A percentile compares a stretch with the other conserved stretches of the same genome.
phyloP scores from a whole-genome alignment of 2,888 invertebrate species.

The Synanthedon tipuliformis region DNA sequence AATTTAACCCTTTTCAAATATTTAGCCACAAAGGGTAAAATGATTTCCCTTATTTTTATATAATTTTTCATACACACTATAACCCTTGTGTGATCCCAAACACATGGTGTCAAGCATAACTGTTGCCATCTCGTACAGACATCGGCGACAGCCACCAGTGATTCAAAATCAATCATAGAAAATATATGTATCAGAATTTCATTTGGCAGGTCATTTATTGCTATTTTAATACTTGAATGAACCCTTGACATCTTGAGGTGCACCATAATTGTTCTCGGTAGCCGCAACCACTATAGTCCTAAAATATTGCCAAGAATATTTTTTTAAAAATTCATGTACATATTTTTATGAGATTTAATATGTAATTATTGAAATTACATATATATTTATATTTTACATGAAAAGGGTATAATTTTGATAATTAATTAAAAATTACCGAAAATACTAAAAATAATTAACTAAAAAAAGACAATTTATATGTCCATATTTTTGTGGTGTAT shows the following conservation, averaged over 20 bases:
- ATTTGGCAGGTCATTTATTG: slow-evolving; percentile 65
- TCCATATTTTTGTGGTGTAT: too few relatives aligned
- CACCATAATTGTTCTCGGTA: slow-evolving; percentile 44
- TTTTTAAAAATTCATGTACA: neutral
- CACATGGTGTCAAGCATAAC: slow-evolving; percentile 58
- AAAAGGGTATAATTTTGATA: neutral
- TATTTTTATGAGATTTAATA: neutral
- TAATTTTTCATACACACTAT: slow-evolving; percentile 68
- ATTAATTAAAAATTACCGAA: slow-evolving; percentile 30
- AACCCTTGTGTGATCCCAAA: slow-evolving; percentile 65
- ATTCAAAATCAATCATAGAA: slow-evolving; percentile 66
- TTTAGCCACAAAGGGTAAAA: slow-evolving; percentile 64
- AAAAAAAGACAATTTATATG: neutral
- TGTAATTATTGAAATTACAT: neutral
- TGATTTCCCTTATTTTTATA: slow-evolving; percentile 59
- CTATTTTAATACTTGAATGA: slow-evolving; percentile 23
- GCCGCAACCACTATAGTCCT: slow-evolving; percentile 29
- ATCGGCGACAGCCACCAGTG: slow-evolving; percentile 55
- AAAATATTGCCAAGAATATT: slow-evolving; percentile 16
- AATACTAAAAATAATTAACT: slow-evolving; percentile 17
- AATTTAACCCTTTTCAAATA: slow-evolving; percentile 66
- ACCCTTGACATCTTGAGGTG: slow-evolving; percentile 57
- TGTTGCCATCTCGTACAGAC: slow-evolving; percentile 64
- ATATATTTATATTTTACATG: neutral
- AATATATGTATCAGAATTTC: slow-evolving; percentile 66